Percentiles rank a stretch among this genome's conserved stretches.
phyloP scores from a whole-genome alignment of 2,797 vertebrate genomes.

The Clamator glandarius region DNA sequence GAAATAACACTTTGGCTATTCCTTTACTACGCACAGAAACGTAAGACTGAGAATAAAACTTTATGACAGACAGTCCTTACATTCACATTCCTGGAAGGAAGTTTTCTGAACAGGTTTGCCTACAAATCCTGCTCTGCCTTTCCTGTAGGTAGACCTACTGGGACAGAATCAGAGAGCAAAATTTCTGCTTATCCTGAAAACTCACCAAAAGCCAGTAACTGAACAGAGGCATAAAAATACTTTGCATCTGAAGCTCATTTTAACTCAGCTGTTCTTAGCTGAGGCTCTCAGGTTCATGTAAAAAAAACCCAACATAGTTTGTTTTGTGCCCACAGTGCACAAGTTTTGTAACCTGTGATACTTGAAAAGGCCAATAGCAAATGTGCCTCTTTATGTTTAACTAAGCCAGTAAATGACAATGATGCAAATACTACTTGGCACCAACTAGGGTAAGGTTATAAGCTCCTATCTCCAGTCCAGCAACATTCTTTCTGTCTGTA shows the following conservation, averaged over 20 bases:
- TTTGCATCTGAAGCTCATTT: background rate
- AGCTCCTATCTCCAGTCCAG: background rate
- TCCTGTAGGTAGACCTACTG: background rate
- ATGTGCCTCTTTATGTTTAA: background rate
- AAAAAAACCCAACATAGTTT: background rate
- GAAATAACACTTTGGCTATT: background rate
- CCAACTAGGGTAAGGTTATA: background rate
- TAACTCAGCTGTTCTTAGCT: background rate
- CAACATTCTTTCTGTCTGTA: background rate
- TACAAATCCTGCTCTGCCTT: background rate
- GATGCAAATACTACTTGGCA: background rate
- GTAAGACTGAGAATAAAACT: background rate
- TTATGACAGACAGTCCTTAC: background rate
- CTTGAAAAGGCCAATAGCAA: background rate
- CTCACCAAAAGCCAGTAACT: background rate
- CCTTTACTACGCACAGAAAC: background rate
- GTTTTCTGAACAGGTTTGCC: background rate
- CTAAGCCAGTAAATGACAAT: background rate
- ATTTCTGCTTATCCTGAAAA: background rate
- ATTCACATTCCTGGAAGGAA: background rate
- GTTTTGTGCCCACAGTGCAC: fast-evolving
- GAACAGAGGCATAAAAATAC: background rate
- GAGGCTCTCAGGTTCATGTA: background rate
- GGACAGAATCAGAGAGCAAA: background rate
- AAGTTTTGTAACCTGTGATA: background rate